Evolutionary conservation across 30 jellyfish, hydroid and myxozoan genomes (phyloP).

Genomic region (Chrysaora quinquecirrha): DNA sequence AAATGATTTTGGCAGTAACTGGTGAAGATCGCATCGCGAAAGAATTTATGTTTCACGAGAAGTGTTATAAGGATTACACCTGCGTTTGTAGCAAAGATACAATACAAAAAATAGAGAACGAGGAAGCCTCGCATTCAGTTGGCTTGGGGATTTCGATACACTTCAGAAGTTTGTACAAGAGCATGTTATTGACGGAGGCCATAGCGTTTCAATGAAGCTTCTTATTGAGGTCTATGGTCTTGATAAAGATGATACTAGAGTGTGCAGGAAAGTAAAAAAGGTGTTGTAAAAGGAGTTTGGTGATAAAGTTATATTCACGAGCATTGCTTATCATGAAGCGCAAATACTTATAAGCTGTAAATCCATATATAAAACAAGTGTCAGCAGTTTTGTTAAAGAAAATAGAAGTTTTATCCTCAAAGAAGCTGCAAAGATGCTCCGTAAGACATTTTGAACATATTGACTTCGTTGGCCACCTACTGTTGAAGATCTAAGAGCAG

Average conservation of each 20-base stretch:
- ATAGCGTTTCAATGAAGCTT: not conserved
- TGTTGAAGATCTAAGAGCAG: not conserved
- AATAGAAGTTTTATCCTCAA: not conserved
- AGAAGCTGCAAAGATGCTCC: conserved; percentile 1
- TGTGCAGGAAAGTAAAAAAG: not conserved
- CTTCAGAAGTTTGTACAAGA: not conserved
- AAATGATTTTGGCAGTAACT: not conserved
- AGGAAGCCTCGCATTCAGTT: too few species aligned
- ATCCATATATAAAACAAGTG: not conserved
- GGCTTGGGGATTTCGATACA: conserved; percentile 2
- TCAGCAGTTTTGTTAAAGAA: not conserved
- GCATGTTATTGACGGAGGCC: conserved; percentile 4
- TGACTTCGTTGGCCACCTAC: conserved; percentile 4
- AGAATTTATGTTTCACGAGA: not conserved
- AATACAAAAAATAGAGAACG: not conserved
- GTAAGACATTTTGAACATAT: not conserved
- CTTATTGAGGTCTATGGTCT: conserved; percentile 1
- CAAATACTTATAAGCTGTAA: not conserved
- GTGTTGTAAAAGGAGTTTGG: not conserved
- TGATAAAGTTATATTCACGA: not conserved
- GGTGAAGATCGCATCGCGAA: conserved; percentile 12
- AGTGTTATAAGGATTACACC: conserved; percentile 5
- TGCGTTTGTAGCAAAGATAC: not conserved
- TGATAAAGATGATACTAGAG: not conserved
- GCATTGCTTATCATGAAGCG: conserved; percentile 17